phyloP scores from a whole-genome alignment of 2,888 invertebrate genomes.

The Hydroisotoma schaefferi region DNA sequence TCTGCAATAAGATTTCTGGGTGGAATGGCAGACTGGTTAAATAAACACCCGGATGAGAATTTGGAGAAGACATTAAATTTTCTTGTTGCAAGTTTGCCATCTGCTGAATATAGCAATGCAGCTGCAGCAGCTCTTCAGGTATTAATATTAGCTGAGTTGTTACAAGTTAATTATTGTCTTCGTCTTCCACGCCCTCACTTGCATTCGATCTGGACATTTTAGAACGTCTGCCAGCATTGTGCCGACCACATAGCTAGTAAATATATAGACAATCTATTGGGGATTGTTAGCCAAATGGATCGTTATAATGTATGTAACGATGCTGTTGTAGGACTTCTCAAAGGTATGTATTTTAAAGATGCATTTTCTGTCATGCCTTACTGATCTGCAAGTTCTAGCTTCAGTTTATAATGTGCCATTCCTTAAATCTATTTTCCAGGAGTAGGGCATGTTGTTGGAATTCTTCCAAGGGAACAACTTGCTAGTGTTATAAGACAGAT shows the following conservation, averaged over 20 bases:
- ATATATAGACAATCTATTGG: slow-evolving; percentile 69
- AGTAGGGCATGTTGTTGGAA: slow-evolving; percentile 62
- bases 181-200: neutral
- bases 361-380: slow-evolving; percentile 53
- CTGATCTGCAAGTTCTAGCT: too few relatives aligned
- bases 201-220: slow-evolving; percentile 50
- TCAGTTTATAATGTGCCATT: too few relatives aligned
- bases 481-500: slow-evolving; percentile 70
- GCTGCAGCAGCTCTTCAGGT: slow-evolving; percentile 70
- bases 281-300: slow-evolving; percentile 70
- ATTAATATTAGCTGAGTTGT: neutral
- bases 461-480: slow-evolving; percentile 60
- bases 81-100: slow-evolving; percentile 68
- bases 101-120: slow-evolving; percentile 69
- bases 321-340: slow-evolving; percentile 69
- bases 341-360: slow-evolving; percentile 56
- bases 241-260: slow-evolving; percentile 67
- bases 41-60: slow-evolving; percentile 37
- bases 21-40: slow-evolving; percentile 44
- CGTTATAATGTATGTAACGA: slow-evolving; percentile 69
- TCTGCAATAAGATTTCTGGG: slow-evolving; percentile 45
- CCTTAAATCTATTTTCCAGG: slow-evolving; percentile 56
- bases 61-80: slow-evolving; percentile 58
- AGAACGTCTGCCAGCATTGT: slow-evolving; percentile 80
- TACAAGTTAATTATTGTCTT: neutral